Evolutionary conservation across 2,113 vertebrate genomes (phyloP).

Genomic region (Burhinus oedicnemus): DNA sequence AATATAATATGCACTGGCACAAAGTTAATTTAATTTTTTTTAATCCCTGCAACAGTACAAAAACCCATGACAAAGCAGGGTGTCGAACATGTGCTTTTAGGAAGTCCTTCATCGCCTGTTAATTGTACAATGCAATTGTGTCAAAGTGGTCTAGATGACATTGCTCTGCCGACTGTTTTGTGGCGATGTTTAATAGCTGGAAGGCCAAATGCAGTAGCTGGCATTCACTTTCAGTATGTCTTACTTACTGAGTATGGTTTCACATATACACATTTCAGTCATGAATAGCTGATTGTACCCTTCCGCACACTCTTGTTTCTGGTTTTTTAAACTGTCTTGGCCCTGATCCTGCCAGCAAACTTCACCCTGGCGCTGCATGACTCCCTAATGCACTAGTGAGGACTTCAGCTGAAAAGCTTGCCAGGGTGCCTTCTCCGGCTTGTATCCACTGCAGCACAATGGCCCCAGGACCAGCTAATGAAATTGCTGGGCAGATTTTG

Average conservation of each 20-base stretch:
- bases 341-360: background rate
- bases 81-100: slow-evolving; percentile 41
- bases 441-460: background rate
- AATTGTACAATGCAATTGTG: slow-evolving; percentile 52
- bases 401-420: background rate
- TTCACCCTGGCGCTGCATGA: background rate
- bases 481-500: background rate
- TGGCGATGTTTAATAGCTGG: slow-evolving; percentile 35
- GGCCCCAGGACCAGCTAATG: background rate
- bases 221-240: background rate
- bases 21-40: slow-evolving; percentile 70
- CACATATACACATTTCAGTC: background rate
- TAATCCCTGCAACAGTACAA: slow-evolving; percentile 60
- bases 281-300: background rate
- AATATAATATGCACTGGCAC: slow-evolving; percentile 70
- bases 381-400: background rate
- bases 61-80: slow-evolving; percentile 62
- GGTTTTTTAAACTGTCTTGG: background rate
- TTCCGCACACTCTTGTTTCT: background rate
- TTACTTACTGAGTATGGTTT: background rate
- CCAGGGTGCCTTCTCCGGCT: background rate
- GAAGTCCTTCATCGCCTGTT: slow-evolving; percentile 57
- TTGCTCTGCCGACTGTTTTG: slow-evolving; percentile 47
- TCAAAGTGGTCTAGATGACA: slow-evolving; percentile 39
- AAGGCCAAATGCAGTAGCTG: slow-evolving; percentile 4